Base-by-base conservation (phyloP, 2,797 vertebrate genomes). In the Sebastes steindachneri region DNA sequence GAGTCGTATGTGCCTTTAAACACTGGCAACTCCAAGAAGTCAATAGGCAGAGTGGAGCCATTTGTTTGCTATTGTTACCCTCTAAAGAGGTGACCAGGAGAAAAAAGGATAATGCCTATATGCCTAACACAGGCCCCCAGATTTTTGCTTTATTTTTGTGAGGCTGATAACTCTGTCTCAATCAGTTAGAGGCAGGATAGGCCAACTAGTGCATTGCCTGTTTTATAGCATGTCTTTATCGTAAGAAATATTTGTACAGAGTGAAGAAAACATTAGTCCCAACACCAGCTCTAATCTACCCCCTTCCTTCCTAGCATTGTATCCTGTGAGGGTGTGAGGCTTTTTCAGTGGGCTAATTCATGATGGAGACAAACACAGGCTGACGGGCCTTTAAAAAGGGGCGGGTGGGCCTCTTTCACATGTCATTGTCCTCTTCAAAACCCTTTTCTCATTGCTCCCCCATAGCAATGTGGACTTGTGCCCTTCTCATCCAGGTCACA, bases 221-320 rank as follows among this genome's bases (percentile, higher is more conserved):
- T 77, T 92, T 88, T 87, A 89, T 87, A 62, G 85, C 86, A 17
- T 37, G 85, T 88, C 84, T 92, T 92, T 94, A 90, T 93, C 73
- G 55, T 58, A 75, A 84, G 84, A 88, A 90, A 92, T 95, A 93
- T 94, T 93, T 93, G 87, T 93, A 87, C 91, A 92, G 90, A 76
- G 89, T 88, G 89, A 93, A 91, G 80, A 92, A 86, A 90, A 85
- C 83, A 91, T 87, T 86, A 88, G 86, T 88, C 58, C 35, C 21
- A 33, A 87, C 71, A 88, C 79, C 85, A 85, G 64, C 84, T 78
- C 81, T 80, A 90, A 84, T 89, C 87, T 84, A 84, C 85, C 79
- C 86, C 84, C 84, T 93, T 95, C 92, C 94, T 95, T 95, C 94
- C 92, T 90, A 19, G 71, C 80, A 94, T 94, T 95, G 94, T 95